phyloP scores from a whole-genome alignment of 2,888 invertebrate genomes.

The Macrophya alboannulata region DNA sequence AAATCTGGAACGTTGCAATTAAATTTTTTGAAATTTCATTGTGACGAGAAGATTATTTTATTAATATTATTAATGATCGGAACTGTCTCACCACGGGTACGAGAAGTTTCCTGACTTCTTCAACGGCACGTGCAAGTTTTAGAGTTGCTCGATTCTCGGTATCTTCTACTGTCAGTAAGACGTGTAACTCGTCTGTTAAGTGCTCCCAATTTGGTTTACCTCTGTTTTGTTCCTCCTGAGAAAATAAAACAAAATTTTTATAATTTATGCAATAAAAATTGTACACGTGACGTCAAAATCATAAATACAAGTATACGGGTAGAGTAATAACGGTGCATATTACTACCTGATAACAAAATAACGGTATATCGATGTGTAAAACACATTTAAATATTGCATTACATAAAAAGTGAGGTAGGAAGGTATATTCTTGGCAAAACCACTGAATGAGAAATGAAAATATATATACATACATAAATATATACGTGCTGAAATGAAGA shows the following conservation, averaged over 20 bases:
- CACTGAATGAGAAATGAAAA: not conserved
- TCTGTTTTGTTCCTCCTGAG: conserved; percentile 98
- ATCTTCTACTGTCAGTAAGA: conserved; percentile 99
- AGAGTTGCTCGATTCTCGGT: conserved; percentile 97
- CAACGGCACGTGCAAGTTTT: conserved; percentile 97
- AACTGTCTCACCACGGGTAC: conserved; percentile 90
- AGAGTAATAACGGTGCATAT: not conserved
- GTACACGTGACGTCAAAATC: conserved; percentile 60
- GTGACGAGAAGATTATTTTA: not conserved
- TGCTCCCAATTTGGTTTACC: conserved; percentile 99
- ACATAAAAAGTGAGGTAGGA: not conserved
- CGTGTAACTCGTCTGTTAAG: conserved; percentile 98
- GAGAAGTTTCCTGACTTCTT: conserved; percentile 98
- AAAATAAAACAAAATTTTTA: conserved; percentile 64
- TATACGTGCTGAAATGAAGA: not conserved
- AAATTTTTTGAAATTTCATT: not conserved
- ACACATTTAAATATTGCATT: not conserved
- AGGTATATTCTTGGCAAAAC: not conserved
- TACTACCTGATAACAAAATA: not conserved
- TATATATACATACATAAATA: not conserved
- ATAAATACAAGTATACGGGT: conserved; percentile 45
- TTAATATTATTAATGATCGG: conserved; percentile 64
- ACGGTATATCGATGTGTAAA: not conserved
- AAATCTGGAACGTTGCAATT: not conserved
- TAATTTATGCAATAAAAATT: conserved; percentile 46